Percentiles rank a stretch among this genome's conserved stretches.
Evolutionary conservation across 2,113 vertebrate species (phyloP).

Genomic region (Ammospiza nelsoni): DNA sequence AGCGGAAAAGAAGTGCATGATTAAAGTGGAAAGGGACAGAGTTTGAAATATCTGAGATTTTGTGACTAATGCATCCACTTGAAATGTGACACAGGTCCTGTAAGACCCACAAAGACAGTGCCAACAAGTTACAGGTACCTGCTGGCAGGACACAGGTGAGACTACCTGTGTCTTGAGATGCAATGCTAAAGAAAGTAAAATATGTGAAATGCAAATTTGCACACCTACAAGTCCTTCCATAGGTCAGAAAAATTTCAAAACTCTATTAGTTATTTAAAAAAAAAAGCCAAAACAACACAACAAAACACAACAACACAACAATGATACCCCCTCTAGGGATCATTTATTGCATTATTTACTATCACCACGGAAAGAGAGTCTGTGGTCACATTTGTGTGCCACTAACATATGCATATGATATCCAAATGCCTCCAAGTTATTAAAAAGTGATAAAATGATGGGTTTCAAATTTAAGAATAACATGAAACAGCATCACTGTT

Average conservation of each 20-base stretch:
- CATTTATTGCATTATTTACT: neutral
- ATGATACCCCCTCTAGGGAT: neutral
- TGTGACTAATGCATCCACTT: neutral
- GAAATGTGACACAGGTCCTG: neutral
- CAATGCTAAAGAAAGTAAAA: neutral
- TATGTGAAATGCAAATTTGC: neutral
- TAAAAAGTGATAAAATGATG: neutral
- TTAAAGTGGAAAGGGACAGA: conserved; percentile 44
- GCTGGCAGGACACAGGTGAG: neutral
- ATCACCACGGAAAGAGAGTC: neutral
- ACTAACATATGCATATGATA: neutral
- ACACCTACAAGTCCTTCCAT: neutral
- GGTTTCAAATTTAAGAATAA: neutral
- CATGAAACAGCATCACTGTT: neutral
- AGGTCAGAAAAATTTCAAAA: neutral
- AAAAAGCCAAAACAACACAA: neutral
- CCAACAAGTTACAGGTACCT: neutral
- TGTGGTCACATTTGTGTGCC: neutral
- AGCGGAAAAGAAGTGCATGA: conserved; percentile 34
- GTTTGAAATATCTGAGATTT: neutral
- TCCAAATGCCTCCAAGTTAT: neutral
- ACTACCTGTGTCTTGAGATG: neutral
- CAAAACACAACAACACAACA: neutral
- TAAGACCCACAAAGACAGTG: neutral
- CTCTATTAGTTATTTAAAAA: neutral